Evolutionary conservation across 2,888 invertebrate species (phyloP).

Genomic region (Cremastobaeus sp.): DNA sequence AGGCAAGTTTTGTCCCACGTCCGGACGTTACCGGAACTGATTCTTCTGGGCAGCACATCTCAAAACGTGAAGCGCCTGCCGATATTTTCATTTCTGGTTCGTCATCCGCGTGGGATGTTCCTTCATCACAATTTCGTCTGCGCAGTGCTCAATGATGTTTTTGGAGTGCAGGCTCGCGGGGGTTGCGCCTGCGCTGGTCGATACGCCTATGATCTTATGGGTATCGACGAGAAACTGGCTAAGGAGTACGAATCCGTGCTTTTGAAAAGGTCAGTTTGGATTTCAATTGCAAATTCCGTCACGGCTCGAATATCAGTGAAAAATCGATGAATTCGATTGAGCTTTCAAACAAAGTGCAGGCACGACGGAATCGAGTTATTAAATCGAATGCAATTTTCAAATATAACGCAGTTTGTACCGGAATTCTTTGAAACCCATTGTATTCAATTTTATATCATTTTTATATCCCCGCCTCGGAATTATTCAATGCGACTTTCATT

Average conservation of each 20-base stretch:
- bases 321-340: too few species aligned
- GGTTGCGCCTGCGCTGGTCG: slow-evolving; percentile 90
- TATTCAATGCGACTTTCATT: too few species aligned
- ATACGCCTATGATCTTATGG: slow-evolving; percentile 90
- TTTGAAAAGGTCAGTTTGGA: slow-evolving; percentile 80
- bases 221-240: slow-evolving; percentile 88
- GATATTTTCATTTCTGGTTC: slow-evolving; percentile 91
- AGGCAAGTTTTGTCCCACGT: slow-evolving; percentile 90
- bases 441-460: too few species aligned
- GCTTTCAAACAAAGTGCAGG: too few species aligned
- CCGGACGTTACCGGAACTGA: slow-evolving; percentile 87
- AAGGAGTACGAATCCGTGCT: slow-evolving; percentile 86
- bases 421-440: too few species aligned
- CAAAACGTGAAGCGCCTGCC: slow-evolving; percentile 85
- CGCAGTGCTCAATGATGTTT: slow-evolving; percentile 92
- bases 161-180: slow-evolving; percentile 91
- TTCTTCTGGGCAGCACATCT: slow-evolving; percentile 86
- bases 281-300: too few species aligned
- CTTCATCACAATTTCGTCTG: slow-evolving; percentile 93
- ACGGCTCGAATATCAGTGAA: too few species aligned
- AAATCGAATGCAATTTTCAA: too few species aligned
- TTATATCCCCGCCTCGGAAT: too few species aligned
- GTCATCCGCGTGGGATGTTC: slow-evolving; percentile 88
- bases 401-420: too few species aligned
- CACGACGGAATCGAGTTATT: too few species aligned